Evolutionary conservation across 1,140 invertebrate genomes (phyloP).

Genomic region (Andricus grossulariae): DNA sequence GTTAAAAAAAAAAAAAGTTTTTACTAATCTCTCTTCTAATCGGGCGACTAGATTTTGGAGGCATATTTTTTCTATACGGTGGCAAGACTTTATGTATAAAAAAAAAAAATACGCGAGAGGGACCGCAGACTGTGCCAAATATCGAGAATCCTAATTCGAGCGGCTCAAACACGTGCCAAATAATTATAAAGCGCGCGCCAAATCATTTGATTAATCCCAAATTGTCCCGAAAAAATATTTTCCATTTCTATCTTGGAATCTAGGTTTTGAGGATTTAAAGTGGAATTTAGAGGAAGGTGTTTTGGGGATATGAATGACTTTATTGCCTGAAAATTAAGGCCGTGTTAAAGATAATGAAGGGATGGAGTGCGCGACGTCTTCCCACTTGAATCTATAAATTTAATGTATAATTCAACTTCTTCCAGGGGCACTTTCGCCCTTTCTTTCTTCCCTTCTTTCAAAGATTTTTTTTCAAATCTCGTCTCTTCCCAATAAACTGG

Average conservation of each 20-base stretch:
- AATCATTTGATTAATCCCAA: constrained; percentile 54
- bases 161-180: constrained; percentile 64
- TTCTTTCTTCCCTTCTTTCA: constrained; percentile 2
- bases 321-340: background rate
- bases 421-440: constrained; percentile 4
- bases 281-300: too few relatives aligned
- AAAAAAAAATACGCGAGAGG: constrained; percentile 20
- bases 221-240: background rate
- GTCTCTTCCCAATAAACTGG: background rate
- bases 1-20: constrained; percentile 9
- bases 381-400: constrained; percentile 4
- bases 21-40: constrained; percentile 36
- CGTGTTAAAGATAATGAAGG: background rate
- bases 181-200: constrained; percentile 64
- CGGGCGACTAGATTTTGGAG: constrained; percentile 61
- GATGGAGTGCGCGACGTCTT: constrained; percentile 28
- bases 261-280: constrained; percentile 2
- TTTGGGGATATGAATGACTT: too few relatives aligned
- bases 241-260: background rate
- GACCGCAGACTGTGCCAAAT: constrained; percentile 42
- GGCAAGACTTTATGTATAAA: constrained; percentile 31
- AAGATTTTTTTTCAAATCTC: background rate
- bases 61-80: constrained; percentile 65
- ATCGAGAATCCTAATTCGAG: constrained; percentile 45
- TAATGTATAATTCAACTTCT: constrained; percentile 18